A percentile compares a stretch with the other conserved stretches of the same genome.
Evolutionary conservation across 2,113 vertebrate genomes (phyloP).

Genomic region (Eurystomus gularis): DNA sequence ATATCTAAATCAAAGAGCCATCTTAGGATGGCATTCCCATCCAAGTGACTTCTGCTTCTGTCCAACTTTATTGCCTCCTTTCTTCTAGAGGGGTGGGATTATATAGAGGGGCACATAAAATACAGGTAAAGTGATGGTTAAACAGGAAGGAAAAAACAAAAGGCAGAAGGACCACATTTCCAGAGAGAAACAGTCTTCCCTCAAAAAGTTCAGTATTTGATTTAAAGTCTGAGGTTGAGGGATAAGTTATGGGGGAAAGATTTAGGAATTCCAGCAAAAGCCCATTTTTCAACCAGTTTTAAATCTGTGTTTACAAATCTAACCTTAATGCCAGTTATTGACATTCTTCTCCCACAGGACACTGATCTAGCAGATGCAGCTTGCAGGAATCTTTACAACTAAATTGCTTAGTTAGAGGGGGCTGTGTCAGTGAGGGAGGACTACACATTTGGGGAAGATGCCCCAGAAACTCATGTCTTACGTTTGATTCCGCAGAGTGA

Average conservation of each 20-base stretch:
- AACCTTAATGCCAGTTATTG: slow-evolving; percentile 1
- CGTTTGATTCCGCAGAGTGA: neutral
- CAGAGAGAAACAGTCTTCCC: neutral
- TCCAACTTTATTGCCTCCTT: neutral
- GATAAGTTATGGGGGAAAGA: neutral
- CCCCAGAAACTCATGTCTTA: neutral
- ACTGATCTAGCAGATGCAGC: neutral
- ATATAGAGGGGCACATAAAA: neutral
- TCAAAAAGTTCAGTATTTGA: neutral
- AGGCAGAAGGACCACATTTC: neutral
- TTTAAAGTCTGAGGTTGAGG: neutral
- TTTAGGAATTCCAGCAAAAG: neutral
- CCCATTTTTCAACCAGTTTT: neutral
- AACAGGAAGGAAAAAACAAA: neutral
- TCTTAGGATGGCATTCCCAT: neutral
- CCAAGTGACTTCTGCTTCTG: neutral
- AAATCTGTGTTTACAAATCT: slow-evolving; percentile 8
- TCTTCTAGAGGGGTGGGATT: neutral
- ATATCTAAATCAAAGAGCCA: neutral
- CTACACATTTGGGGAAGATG: neutral
- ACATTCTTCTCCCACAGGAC: neutral
- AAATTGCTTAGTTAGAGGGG: neutral
- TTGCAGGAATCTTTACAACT: neutral
- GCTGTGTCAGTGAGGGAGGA: neutral
- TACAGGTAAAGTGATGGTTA: neutral